Evolutionary conservation across 2,113 vertebrate species (phyloP), one percentile per base, ranked within the genome.

Genomic region (Hepsetus odoe): DNA sequence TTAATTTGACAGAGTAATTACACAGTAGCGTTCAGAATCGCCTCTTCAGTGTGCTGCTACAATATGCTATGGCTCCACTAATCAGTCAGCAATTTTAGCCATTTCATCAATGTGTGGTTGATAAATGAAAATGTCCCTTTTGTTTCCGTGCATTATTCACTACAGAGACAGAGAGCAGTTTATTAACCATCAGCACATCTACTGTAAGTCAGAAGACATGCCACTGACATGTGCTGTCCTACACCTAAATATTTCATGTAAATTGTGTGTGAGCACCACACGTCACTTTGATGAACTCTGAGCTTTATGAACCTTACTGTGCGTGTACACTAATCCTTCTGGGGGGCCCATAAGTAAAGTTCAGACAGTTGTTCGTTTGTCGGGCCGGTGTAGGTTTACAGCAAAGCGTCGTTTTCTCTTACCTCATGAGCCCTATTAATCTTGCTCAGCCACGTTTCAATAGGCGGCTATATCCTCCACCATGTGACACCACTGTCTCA

Each of bases 351-450:
- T 35, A 10, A 22, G 61, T 38, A 20, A 33, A 65, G 32, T 65
- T 65, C 32, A 49, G 72, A 74, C 72, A 74, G 93, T 93, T 94
- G 95, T 95, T 94, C 92, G 94, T 95, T 94, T 94, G 93, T 91
- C 91, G 93, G 44, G 91, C 91, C 85, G 72, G 91, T 91, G 93
- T 94, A 92, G 94, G 94, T 94, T 93, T 93, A 93, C 92, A 93
- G 93, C 91, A 93, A 94, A 93, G 90, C 93, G 89, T 84, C 86
- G 92, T 92, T 94, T 94, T 94, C 91, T 91, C 91, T 92, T 89
- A 92, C 90, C 90, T 95, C 94, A 95, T 94, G 94, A 93, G 89
- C 90, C 90, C 93, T 94, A 95, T 95, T 95, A 94, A 95, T 95
- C 94, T 95, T 94, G 92, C 89, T 93, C 91, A 94, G 92, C 94